phyloP scores from a whole-genome alignment of 2,797 vertebrate genomes.

The Acestrorhynchus altus region DNA sequence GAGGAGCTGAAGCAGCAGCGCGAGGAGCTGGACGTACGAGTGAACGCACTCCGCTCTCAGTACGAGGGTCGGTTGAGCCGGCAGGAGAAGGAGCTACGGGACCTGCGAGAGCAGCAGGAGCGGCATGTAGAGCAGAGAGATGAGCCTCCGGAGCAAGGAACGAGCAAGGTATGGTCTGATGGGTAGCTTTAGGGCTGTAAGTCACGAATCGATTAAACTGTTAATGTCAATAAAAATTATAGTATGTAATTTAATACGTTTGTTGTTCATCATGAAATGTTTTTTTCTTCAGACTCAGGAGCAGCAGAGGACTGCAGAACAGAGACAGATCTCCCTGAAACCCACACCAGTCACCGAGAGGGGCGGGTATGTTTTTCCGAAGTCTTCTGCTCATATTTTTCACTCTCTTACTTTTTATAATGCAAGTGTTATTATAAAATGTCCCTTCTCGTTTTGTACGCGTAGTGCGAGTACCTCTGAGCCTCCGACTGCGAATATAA shows the following conservation, averaged over 20 bases:
- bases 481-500: constrained; percentile 97
- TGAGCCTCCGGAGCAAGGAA: constrained; percentile 55
- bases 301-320: constrained; percentile 86
- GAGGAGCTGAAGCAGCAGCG: constrained; percentile 93
- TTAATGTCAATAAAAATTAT: too few species aligned
- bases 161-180: constrained; percentile 51
- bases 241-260: too few species aligned
- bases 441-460: not conserved
- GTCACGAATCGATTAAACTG: too few species aligned
- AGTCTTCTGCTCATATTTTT: not conserved
- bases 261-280: too few species aligned
- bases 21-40: constrained; percentile 93
- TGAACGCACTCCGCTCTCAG: constrained; percentile 95
- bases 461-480: constrained; percentile 91
- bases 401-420: not conserved
- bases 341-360: constrained; percentile 91
- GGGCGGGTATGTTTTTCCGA: constrained; percentile 85
- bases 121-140: constrained; percentile 72
- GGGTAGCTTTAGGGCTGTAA: too few species aligned
- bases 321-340: constrained; percentile 92
- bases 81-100: constrained; percentile 89
- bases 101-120: constrained; percentile 91
- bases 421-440: not conserved
- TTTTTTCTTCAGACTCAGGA: constrained; percentile 83
- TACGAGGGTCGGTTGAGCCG: constrained; percentile 93